phyloP scores from a whole-genome alignment of 2,113 vertebrate species.

The Trachemys scripta region DNA sequence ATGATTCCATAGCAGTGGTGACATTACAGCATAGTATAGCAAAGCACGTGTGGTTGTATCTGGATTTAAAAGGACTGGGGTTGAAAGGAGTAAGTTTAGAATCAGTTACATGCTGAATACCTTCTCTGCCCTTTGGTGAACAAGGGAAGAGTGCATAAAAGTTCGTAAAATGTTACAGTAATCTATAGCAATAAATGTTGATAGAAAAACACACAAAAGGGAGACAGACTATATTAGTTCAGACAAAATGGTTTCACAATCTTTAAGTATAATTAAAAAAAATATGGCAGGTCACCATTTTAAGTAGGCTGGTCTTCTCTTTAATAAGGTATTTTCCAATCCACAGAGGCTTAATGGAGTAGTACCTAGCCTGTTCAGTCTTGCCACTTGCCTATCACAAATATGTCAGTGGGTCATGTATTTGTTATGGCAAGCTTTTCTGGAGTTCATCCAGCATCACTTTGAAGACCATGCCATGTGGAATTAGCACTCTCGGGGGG shows the following conservation, averaged over 20 bases:
- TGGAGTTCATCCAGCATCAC: background rate
- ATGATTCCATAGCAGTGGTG: background rate
- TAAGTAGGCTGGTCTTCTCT: background rate
- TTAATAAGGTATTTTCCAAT: background rate
- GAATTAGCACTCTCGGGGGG: background rate
- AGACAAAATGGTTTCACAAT: too few relatives aligned
- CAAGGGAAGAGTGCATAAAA: background rate
- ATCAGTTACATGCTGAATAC: background rate
- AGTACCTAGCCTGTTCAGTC: background rate
- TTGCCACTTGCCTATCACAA: background rate
- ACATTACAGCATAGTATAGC: background rate
- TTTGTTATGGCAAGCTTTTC: background rate
- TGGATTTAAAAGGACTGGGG: conserved; percentile 12
- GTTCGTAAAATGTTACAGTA: background rate
- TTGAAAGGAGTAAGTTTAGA: background rate
- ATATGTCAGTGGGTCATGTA: background rate
- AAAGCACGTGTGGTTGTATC: background rate
- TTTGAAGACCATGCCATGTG: background rate
- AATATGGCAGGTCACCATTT: background rate
- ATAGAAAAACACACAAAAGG: background rate
- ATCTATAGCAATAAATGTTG: background rate
- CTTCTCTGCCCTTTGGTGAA: background rate
- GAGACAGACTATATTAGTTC: background rate
- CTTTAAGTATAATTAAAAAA: background rate
- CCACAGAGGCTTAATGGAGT: background rate